Evolutionary conservation across 92 coral and sea anemone species (phyloP).

Genomic region (Metridium senile): DNA sequence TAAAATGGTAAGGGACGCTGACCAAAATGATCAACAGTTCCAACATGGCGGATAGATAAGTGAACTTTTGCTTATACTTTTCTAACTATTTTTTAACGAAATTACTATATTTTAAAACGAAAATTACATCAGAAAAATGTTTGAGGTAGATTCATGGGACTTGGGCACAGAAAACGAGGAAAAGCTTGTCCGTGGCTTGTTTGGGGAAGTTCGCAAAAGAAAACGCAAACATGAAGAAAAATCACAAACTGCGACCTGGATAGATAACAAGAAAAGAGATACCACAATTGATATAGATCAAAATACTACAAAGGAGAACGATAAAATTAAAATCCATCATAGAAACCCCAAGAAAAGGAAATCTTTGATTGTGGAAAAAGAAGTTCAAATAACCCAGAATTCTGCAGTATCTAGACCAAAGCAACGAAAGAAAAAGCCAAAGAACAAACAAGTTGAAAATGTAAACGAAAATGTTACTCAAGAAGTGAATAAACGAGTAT

Average conservation of each 20-base stretch:
- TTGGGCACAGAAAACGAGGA: slow-evolving; percentile 38
- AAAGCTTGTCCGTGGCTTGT: slow-evolving; percentile 54
- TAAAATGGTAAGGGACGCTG: slow-evolving; percentile 70
- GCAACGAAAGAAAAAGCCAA: slow-evolving; percentile 16
- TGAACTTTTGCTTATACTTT: too few species aligned
- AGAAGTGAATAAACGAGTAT: slow-evolving; percentile 1
- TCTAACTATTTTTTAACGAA: too few species aligned
- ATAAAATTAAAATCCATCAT: background rate
- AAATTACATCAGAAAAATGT: slow-evolving; percentile 6
- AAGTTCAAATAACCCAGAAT: too few species aligned
- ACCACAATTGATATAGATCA: background rate
- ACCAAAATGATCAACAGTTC: slow-evolving; percentile 45
- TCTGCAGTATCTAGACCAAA: too few species aligned
- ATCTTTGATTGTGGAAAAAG: too few species aligned
- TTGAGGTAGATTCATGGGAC: slow-evolving; percentile 69
- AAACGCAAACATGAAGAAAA: slow-evolving; percentile 23
- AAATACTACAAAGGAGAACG: background rate
- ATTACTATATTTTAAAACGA: too few species aligned
- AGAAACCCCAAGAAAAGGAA: slow-evolving; percentile 7
- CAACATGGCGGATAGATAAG: slow-evolving; percentile 91
- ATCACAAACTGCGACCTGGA: slow-evolving; percentile 7
- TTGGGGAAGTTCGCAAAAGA: slow-evolving; percentile 43
- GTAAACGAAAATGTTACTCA: background rate
- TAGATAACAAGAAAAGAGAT: slow-evolving; percentile 8
- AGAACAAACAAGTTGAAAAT: background rate